A percentile compares a stretch with the other conserved stretches of the same genome.
These are phyloP conservation scores for Anser cygnoides DNA, from an alignment of 2,113 vertebrate species.

Conservation along the genomic window DNA sequence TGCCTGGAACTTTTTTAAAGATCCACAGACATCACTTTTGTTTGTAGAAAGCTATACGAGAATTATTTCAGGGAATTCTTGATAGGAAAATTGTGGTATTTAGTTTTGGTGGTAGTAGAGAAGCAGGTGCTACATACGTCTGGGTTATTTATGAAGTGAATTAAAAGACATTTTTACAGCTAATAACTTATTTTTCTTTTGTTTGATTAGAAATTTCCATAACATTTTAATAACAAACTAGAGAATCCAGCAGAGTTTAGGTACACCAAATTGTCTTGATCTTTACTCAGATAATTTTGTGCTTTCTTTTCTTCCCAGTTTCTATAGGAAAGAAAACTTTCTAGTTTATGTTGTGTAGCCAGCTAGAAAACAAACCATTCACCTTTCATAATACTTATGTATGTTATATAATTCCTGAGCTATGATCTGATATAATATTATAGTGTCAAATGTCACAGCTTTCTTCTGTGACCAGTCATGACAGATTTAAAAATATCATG, in stretches of 20 bases:
- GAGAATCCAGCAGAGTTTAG: not conserved
- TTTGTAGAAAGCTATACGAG: not conserved
- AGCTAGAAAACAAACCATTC: not conserved
- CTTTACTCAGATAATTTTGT: not conserved
- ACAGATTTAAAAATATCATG: not conserved
- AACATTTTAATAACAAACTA: not conserved
- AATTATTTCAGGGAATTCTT: not conserved
- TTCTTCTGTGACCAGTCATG: not conserved
- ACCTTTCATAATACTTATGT: not conserved
- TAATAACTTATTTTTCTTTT: not conserved
- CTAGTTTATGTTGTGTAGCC: not conserved
- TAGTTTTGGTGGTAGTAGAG: not conserved
- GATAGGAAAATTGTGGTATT: not conserved
- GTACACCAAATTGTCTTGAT: not conserved
- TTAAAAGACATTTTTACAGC: not conserved
- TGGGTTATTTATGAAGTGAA: not conserved
- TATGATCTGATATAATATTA: not conserved
- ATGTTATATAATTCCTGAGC: not conserved
- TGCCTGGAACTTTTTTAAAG: not conserved
- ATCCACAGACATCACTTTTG: not conserved
- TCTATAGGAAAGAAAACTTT: not conserved
- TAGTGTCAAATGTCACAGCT: not conserved
- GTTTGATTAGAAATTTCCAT: not conserved
- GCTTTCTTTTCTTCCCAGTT: not conserved
- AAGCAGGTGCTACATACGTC: not conserved